Evolutionary conservation across 2,113 vertebrate species (phyloP).

Genomic region (Hemiprocne comata): DNA sequence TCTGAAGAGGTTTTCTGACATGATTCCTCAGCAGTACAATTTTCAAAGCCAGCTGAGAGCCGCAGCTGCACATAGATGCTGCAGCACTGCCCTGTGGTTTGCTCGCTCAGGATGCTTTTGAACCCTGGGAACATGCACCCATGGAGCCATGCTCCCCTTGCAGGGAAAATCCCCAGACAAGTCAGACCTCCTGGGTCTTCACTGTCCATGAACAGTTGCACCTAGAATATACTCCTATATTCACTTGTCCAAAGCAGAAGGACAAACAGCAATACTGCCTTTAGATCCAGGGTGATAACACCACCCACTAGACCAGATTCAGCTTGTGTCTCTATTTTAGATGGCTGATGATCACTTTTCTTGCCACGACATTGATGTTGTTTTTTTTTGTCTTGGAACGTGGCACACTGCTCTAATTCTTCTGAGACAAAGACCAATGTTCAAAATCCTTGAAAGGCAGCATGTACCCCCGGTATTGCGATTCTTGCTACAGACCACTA

Average conservation of each 20-base stretch:
- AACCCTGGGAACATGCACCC: not conserved
- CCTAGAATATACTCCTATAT: not conserved
- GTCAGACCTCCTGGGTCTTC: not conserved
- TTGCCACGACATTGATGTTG: not conserved
- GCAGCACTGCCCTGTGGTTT: not conserved
- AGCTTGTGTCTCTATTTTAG: not conserved
- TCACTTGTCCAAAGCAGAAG: not conserved
- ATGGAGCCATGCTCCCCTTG: not conserved
- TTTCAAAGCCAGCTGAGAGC: not conserved
- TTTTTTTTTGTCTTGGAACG: not conserved
- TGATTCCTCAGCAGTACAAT: not conserved
- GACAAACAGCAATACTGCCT: not conserved
- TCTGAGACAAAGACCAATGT: not conserved
- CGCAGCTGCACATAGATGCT: not conserved
- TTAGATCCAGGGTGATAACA: not conserved
- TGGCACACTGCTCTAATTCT: not conserved
- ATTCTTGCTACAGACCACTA: not conserved
- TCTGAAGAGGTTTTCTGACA: not conserved
- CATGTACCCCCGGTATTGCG: rapidly evolving
- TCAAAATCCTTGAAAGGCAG: not conserved
- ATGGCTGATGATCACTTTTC: not conserved
- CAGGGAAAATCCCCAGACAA: not conserved
- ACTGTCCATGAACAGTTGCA: not conserved
- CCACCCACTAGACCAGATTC: not conserved
- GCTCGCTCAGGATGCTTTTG: not conserved